These are phyloP conservation scores for Acleris laterana DNA, from an alignment of 2,888 invertebrate genomes.

Conservation along the genomic window DNA sequence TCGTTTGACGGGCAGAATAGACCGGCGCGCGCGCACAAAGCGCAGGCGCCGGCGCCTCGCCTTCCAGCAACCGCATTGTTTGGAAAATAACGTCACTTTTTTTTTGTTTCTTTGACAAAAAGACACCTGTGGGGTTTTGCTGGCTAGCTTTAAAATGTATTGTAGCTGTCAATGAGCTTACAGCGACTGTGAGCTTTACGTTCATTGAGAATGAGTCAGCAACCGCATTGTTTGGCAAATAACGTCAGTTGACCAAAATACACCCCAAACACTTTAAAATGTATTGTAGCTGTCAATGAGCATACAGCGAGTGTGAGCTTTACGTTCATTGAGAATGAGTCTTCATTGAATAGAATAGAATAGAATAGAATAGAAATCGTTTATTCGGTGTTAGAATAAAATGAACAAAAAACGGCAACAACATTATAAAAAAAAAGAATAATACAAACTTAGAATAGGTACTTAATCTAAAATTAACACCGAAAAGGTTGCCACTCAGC, in stretches of 20 bases:
- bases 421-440: no score
- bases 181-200: neutral
- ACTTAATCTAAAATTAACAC: no score
- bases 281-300: neutral
- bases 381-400: no score
- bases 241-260: neutral
- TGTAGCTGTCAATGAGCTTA: neutral
- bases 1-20: no score
- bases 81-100: slow-evolving; percentile 18
- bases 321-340: slow-evolving; percentile 25
- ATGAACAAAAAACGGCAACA: no score
- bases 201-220: slow-evolving; percentile 26
- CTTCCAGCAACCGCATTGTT: slow-evolving; percentile 30
- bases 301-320: neutral
- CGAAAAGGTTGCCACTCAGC: no score
- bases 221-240: no score
- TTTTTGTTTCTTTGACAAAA: no score
- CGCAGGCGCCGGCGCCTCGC: slow-evolving; percentile 33
- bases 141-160: slow-evolving; percentile 4
- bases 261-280: slow-evolving; percentile 2
- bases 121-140: no score
- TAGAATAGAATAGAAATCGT: no score
- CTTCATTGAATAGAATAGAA: no score
- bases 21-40: slow-evolving; percentile 12
- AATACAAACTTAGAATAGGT: no score